Conservation (phyloP, 2,797 vertebrate genomes). For the Cichlasoma orientale region DNA sequence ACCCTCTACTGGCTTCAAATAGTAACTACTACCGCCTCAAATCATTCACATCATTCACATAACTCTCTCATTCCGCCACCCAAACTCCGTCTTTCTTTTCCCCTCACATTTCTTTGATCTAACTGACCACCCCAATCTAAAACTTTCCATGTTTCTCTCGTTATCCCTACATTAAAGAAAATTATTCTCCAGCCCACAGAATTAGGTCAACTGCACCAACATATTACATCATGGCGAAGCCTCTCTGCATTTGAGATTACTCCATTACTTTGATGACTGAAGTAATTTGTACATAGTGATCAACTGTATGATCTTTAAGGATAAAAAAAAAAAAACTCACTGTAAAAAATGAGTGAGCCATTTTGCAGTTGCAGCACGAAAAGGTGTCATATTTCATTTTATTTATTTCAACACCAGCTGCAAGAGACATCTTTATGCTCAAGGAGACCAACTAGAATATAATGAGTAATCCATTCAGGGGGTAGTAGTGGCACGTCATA, state of each 20-base stretch:
- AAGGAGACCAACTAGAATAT: conserved; percentile 22
- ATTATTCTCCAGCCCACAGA: conserved; percentile 61
- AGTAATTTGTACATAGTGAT: conserved; percentile 59
- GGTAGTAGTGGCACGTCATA: conserved; percentile 8
- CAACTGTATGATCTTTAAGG: conserved; percentile 34
- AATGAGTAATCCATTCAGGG: conserved; percentile 47
- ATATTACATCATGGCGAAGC: conserved; percentile 59
- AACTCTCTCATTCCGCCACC: conserved; percentile 27
- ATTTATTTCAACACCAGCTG: conserved; percentile 24
- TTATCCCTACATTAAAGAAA: conserved; percentile 59
- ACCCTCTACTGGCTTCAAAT: conserved; percentile 75
- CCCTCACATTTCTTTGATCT: conserved; percentile 37
- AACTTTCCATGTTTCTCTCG: conserved; percentile 51
- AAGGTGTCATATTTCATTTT: neutral
- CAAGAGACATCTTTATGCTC: conserved; percentile 17
- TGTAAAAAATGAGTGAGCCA: neutral
- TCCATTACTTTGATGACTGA: conserved; percentile 66
- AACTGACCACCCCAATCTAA: conserved; percentile 55
- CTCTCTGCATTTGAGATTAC: conserved; percentile 29
- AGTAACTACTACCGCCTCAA: conserved; percentile 65
- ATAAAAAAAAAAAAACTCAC: conserved; percentile 14
- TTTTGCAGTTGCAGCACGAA: neutral
- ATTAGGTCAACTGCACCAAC: conserved; percentile 68
- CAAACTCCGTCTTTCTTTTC: conserved; percentile 1
- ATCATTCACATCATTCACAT: conserved; percentile 51